Conservation (phyloP, 2,888 invertebrate species). For the Cyaniris semiargus region DNA sequence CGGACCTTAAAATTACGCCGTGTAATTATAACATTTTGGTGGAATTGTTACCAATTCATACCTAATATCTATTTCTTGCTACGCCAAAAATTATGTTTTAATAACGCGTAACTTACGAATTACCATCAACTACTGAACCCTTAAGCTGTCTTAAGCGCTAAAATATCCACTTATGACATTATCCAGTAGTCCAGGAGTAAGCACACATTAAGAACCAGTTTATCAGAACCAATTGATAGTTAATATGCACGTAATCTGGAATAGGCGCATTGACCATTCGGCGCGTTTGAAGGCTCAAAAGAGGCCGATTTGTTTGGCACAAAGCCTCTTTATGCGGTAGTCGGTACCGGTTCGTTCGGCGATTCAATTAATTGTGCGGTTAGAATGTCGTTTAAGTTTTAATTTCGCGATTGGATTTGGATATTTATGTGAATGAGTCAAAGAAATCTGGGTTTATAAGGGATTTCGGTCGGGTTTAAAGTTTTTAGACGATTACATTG, state of each 20-base stretch:
- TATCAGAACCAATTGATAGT: slow-evolving; percentile 17
- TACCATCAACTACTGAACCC: too few relatives aligned
- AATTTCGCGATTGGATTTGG: slow-evolving; percentile 30
- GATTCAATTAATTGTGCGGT: slow-evolving; percentile 70
- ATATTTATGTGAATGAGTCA: neutral
- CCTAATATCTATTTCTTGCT: too few relatives aligned
- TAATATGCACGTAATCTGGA: slow-evolving; percentile 34
- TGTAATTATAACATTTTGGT: too few relatives aligned
- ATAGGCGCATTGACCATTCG: slow-evolving; percentile 55
- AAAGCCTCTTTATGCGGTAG: slow-evolving; percentile 71
- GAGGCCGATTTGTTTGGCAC: slow-evolving; percentile 78
- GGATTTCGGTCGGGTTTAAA: too few relatives aligned
- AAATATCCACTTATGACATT: neutral
- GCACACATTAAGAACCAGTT: neutral
- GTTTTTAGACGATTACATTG: too few relatives aligned
- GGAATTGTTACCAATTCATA: too few relatives aligned
- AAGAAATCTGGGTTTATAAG: too few relatives aligned
- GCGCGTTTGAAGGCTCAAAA: slow-evolving; percentile 71
- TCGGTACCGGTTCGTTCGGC: slow-evolving; percentile 61
- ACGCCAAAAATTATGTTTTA: too few relatives aligned
- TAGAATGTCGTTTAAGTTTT: slow-evolving; percentile 51
- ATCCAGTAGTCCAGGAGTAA: neutral
- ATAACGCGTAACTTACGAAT: too few relatives aligned
- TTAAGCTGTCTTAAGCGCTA: neutral
- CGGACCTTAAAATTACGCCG: too few relatives aligned